A percentile compares a stretch with the other conserved stretches of the same genome.
Evolutionary conservation across 1,140 invertebrate species (phyloP).

Genomic region (Diabrotica virgifera): DNA sequence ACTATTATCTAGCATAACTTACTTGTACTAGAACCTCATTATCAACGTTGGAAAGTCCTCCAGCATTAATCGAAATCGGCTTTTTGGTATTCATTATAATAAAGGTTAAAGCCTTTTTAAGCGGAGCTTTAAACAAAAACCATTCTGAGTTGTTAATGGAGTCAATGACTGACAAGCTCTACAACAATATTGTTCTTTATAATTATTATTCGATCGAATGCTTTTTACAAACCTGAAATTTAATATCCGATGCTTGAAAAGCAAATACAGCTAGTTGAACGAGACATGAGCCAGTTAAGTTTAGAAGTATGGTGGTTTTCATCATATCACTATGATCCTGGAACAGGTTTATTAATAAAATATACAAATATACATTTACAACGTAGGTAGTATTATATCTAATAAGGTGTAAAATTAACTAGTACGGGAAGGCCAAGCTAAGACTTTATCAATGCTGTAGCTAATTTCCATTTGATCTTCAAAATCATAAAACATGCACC

Average conservation of each 20-base stretch:
- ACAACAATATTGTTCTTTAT: neutral
- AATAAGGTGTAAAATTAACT: no score
- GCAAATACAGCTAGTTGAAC: constrained; percentile 16
- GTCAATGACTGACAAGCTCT: constrained; percentile 20
- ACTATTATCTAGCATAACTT: neutral
- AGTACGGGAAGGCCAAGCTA: no score
- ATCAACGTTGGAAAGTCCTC: constrained; percentile 13
- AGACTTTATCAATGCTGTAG: no score
- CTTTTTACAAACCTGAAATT: constrained; percentile 6
- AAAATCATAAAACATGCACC: no score
- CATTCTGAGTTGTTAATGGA: constrained; percentile 17
- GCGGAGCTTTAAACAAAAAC: constrained; percentile 22
- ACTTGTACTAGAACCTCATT: constrained; percentile 11
- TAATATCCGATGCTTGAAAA: constrained; percentile 10
- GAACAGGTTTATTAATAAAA: neutral
- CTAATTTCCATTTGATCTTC: no score
- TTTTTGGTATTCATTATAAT: constrained; percentile 20
- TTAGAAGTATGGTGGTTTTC: constrained; percentile 8
- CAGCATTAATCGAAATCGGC: constrained; percentile 14
- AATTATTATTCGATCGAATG: neutral
- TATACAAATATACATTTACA: no score
- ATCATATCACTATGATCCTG: constrained; percentile 9
- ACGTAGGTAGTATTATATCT: no score
- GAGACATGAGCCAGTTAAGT: neutral
- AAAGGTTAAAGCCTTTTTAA: constrained; percentile 16